Conservation (phyloP, 2,888 invertebrate species). For the Micoletzkya japonica region DNA sequence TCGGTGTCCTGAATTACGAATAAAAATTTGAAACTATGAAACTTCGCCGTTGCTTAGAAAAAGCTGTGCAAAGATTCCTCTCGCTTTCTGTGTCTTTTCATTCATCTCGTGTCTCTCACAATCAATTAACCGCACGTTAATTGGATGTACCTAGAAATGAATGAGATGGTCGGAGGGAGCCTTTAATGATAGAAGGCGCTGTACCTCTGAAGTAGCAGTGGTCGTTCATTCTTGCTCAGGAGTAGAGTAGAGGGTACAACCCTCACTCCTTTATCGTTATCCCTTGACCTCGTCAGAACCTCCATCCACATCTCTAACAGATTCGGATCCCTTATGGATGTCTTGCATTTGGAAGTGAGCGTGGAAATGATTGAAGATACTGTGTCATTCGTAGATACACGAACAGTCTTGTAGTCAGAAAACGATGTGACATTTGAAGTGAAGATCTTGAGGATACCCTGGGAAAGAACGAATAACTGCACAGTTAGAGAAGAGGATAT, state of each 20-base stretch:
- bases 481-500: background rate
- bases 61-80: no score
- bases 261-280: background rate
- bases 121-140: background rate
- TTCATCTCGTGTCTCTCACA: no score
- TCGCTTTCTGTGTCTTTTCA: no score
- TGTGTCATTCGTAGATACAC: background rate
- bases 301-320: conserved; percentile 6
- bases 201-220: conserved; percentile 3
- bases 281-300: background rate
- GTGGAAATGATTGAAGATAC: conserved; percentile 13
- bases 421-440: background rate
- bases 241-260: background rate
- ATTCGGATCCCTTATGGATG: background rate
- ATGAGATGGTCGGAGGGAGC: no score
- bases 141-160: background rate
- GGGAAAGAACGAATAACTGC: background rate
- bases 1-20: no score
- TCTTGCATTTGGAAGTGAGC: background rate
- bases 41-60: no score
- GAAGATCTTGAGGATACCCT: background rate
- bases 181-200: no score
- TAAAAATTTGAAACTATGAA: no score
- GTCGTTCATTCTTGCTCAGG: background rate
- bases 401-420: conserved; percentile 13